Percentiles rank a stretch among this genome's conserved stretches.
These are phyloP conservation scores for Syngnathus typhle DNA, from an alignment of 2,113 vertebrate genomes.

Conservation along the genomic window DNA sequence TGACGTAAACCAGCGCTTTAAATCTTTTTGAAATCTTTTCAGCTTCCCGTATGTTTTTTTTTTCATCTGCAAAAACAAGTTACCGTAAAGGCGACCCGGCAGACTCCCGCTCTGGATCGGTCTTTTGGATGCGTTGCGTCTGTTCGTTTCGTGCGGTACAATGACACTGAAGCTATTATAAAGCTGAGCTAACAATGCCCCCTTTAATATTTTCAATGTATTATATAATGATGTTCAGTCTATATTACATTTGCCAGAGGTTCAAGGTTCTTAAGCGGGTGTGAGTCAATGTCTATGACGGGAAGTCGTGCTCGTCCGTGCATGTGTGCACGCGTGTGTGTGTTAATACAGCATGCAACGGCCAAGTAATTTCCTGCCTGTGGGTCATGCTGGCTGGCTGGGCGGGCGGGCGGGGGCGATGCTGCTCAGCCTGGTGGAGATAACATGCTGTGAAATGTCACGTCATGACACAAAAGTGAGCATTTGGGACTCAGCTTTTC, in stretches of 20 bases:
- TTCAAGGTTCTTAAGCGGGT: neutral
- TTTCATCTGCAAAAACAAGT: no score
- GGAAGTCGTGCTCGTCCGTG: neutral
- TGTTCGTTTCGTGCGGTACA: neutral
- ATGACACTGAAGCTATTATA: neutral
- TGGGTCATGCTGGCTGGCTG: conserved; percentile 8
- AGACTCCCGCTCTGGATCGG: no score
- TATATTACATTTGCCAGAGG: neutral
- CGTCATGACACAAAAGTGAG: conserved; percentile 3
- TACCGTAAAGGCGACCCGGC: no score
- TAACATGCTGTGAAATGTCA: conserved; percentile 23
- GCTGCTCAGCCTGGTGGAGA: conserved; percentile 12
- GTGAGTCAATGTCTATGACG: conserved; percentile 5
- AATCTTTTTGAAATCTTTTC: neutral
- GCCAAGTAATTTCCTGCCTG: conserved; percentile 25
- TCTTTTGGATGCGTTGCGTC: no score
- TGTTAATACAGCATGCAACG: conserved; percentile 12
- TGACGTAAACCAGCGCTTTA: neutral
- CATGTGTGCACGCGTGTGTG: neutral
- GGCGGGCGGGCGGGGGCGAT: neutral
- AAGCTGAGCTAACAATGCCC: neutral
- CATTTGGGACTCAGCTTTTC: neutral
- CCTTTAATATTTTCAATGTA: neutral
- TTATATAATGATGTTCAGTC: neutral
- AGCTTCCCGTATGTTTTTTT: no score